A percentile compares a stretch with the other conserved stretches of the same genome.
phyloP scores from a whole-genome alignment of 2,797 vertebrate species.

The Halcyon leucocephala region DNA sequence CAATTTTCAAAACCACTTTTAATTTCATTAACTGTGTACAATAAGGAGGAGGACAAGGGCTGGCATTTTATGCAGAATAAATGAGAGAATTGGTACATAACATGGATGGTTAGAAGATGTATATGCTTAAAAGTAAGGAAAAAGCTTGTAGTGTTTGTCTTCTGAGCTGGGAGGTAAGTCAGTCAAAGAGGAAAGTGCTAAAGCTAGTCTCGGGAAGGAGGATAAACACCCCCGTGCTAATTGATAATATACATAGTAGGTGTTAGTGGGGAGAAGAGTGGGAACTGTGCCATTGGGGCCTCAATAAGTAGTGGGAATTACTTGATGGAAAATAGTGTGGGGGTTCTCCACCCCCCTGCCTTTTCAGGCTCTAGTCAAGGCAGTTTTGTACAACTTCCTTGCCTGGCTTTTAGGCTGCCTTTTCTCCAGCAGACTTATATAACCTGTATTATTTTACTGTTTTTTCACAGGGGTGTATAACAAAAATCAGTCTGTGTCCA shows the following conservation, averaged over 20 bases:
- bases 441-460: not conserved
- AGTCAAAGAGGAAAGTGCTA: not conserved
- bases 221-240: not conserved
- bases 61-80: not conserved
- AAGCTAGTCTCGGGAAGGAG: not conserved
- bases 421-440: not conserved
- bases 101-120: not conserved
- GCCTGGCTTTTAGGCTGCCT: not conserved
- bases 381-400: not conserved
- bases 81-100: not conserved
- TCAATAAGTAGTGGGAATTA: not conserved
- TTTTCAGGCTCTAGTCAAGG: not conserved
- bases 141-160: not conserved
- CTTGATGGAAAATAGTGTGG: not conserved
- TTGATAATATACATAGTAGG: not conserved
- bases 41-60: not conserved
- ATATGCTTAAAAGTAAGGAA: not conserved
- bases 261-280: not conserved
- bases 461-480: not conserved
- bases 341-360: not conserved
- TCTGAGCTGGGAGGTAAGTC: not conserved
- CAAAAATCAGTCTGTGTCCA: not conserved
- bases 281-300: not conserved
- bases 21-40: not conserved
- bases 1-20: not conserved